Percentiles rank a stretch among this genome's conserved stretches.
Evolutionary conservation across 2,888 invertebrate genomes (phyloP).

Genomic region (Drosophila nigricruria): DNA sequence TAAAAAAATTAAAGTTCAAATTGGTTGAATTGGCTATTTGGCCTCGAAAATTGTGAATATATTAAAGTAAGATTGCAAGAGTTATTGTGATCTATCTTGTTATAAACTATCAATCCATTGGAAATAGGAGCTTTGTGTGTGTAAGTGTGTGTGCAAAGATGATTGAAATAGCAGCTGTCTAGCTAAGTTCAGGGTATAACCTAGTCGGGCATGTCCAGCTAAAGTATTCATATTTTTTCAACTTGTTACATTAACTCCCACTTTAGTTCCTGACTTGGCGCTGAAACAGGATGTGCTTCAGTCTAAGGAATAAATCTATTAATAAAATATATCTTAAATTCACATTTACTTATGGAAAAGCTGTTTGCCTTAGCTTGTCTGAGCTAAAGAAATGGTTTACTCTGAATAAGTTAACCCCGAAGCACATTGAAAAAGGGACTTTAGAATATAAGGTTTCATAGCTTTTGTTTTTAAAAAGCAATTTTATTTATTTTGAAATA

Average conservation of each 20-base stretch:
- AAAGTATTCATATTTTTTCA: neutral
- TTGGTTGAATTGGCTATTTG: neutral
- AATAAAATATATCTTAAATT: neutral
- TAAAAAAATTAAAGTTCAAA: neutral
- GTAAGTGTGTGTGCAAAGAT: neutral
- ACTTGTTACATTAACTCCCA: neutral
- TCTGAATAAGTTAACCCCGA: no score
- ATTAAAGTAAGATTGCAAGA: neutral
- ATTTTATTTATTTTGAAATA: neutral
- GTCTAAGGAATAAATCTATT: neutral
- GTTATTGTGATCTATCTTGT: neutral
- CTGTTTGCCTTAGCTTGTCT: no score
- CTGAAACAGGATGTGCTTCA: no score
- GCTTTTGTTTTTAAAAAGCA: no score
- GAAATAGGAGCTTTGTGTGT: neutral
- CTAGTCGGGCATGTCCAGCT: neutral
- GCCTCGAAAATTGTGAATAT: conserved; percentile 1
- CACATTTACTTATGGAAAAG: no score
- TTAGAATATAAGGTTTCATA: no score
- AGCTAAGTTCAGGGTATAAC: neutral
- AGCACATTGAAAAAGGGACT: no score
- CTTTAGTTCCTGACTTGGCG: neutral
- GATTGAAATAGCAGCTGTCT: neutral
- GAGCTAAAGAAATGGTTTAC: no score
- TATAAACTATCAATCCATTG: neutral